phyloP scores from a whole-genome alignment of 2,797 vertebrate genomes.

The Cephalopachus bancanus region DNA sequence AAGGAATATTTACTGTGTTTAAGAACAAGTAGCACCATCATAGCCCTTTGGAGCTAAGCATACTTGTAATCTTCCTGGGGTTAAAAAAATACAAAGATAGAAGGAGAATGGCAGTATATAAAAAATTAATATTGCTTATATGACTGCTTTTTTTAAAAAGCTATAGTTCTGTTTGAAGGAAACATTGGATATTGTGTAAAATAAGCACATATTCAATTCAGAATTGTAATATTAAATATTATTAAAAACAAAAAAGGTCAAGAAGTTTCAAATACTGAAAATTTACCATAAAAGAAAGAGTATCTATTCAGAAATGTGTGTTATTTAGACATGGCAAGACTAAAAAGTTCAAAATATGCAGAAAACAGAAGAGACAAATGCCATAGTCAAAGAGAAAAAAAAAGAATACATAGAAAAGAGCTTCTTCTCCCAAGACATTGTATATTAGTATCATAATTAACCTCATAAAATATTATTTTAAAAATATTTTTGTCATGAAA shows the following conservation, averaged over 20 bases:
- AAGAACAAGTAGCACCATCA: neutral
- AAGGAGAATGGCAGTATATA: neutral
- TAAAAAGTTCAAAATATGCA: conserved; percentile 14
- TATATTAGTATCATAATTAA: neutral
- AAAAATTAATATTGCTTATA: neutral
- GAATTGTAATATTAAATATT: neutral
- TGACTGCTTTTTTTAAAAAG: neutral
- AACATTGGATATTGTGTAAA: neutral
- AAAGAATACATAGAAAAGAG: neutral
- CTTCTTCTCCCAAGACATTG: neutral
- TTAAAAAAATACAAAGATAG: neutral
- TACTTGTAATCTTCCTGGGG: neutral
- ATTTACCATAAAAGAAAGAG: neutral
- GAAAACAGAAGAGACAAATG: neutral
- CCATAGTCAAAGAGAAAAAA: neutral
- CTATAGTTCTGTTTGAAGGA: neutral
- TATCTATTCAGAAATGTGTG: neutral
- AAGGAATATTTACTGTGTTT: neutral
- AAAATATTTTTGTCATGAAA: neutral
- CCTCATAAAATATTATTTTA: neutral
- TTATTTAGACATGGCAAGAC: neutral
- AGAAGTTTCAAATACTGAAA: neutral
- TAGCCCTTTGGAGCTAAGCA: neutral
- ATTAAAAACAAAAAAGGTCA: neutral
- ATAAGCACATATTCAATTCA: neutral